Base-by-base conservation (phyloP, 2,797 vertebrate genomes). In the Echeneis naucrates region DNA sequence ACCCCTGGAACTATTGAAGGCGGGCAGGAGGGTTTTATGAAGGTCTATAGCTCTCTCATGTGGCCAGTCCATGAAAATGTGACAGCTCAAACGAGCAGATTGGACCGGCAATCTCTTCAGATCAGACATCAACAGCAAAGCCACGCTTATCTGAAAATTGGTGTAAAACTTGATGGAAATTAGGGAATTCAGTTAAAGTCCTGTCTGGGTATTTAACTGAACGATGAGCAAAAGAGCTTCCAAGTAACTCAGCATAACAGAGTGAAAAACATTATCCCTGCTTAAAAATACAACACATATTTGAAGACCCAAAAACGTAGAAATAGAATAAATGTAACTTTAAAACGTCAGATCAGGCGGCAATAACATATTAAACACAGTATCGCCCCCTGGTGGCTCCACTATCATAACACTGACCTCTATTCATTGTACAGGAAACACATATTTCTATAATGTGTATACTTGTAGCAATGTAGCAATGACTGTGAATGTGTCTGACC, bases 31-130 rank as follows among this genome's bases (percentile, higher is more conserved):
- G 3, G 30, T 23, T 59, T 67, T 21, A 27, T 21, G 17, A 45
- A 61, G 64, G 47, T 69, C 54, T 60, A 24, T 55, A 78, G 12
- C 67, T 3, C 87, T 81, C 74, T 64, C 85, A 9, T 72, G 80
- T 78, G 85, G 88, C 14, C 0, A 59, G 8, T 23, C 1, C 0
- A 21, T 6, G 52, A 62, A 70, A 65, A 2, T 24, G 4, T 32
- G 60, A 44, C 16, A 35, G 5, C 37, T 4, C 8, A 58, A 30
- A 11, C 4, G 13, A 52, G 16, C 9, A 1, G 1, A 23, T 0
- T 50, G 27, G 32, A 2, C 1, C 19, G 35, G 9, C 1, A 58
- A 50, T 19, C 21, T 5, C 19, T 2, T 80, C 38, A n/a, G 7
- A 53, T 80, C 17, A 68, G 35, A 55, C 17, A 11, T 19, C 2